Evolutionary conservation across 2,113 vertebrate species (phyloP).

Genomic region (Thinocorus orbignyianus): DNA sequence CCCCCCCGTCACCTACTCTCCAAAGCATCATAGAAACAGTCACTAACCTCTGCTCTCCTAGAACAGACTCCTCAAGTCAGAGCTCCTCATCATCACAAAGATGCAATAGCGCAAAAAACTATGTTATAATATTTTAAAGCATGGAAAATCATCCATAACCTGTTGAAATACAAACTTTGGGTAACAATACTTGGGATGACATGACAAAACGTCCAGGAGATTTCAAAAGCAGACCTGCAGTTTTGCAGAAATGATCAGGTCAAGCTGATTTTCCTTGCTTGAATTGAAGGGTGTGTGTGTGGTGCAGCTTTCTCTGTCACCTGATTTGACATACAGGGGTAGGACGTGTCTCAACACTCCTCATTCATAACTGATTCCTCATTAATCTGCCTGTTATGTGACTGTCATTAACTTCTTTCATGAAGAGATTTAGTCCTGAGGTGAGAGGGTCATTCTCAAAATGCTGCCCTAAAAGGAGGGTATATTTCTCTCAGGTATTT

Average conservation of each 20-base stretch:
- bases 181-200: not conserved
- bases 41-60: not conserved
- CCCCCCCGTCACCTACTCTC: not conserved
- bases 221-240: not conserved
- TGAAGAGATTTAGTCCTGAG: not conserved
- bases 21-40: not conserved
- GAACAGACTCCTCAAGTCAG: rapidly evolving
- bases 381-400: rapidly evolving
- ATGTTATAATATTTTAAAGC: not conserved
- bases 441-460: not conserved
- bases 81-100: not conserved
- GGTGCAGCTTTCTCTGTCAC: not conserved
- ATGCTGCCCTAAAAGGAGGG: not conserved
- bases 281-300: rapidly evolving
- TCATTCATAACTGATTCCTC: not conserved
- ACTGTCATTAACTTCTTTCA: not conserved
- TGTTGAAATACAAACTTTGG: not conserved
- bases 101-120: not conserved
- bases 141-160: not conserved
- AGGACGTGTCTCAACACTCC: not conserved
- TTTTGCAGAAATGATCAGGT: not conserved
- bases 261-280: no score
- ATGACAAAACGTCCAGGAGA: not conserved
- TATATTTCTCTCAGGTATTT: not conserved
- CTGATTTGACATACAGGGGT: not conserved